Conservation (phyloP, 2,113 vertebrate genomes). For the Microcebus lehilahytsara region DNA sequence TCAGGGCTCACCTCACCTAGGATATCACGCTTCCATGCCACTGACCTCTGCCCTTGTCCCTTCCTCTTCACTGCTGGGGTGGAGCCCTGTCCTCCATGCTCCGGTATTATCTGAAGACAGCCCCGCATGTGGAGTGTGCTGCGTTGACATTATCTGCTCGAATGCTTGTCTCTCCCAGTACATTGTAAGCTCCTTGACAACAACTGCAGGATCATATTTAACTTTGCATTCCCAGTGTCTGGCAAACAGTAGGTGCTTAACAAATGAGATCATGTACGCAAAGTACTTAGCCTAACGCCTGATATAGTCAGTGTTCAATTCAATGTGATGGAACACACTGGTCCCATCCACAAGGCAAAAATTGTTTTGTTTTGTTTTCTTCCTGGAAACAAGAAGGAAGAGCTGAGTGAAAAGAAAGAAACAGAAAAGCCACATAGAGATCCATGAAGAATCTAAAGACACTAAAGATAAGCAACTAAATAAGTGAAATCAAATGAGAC, state of each 20-base stretch:
- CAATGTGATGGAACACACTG: not conserved
- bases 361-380: not conserved
- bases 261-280: not conserved
- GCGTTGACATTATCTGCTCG: not conserved
- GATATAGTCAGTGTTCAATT: not conserved
- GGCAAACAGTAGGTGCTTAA: not conserved
- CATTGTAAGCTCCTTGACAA: not conserved
- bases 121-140: rapidly evolving
- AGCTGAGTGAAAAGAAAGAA: not conserved
- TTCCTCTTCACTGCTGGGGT: not conserved
- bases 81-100: not conserved
- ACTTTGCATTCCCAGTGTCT: not conserved
- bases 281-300: not conserved
- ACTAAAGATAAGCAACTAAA: not conserved
- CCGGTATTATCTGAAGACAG: not conserved
- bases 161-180: not conserved
- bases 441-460: not conserved
- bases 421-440: not conserved
- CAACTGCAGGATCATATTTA: not conserved
- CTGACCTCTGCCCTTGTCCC: not conserved
- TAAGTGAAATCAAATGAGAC: not conserved
- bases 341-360: not conserved
- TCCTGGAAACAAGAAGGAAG: not conserved
- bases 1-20: not conserved
- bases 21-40: rapidly evolving